These are phyloP conservation scores for Chascanopsetta lugubris DNA, from an alignment of 2,113 vertebrate genomes.

Conservation along the genomic window DNA sequence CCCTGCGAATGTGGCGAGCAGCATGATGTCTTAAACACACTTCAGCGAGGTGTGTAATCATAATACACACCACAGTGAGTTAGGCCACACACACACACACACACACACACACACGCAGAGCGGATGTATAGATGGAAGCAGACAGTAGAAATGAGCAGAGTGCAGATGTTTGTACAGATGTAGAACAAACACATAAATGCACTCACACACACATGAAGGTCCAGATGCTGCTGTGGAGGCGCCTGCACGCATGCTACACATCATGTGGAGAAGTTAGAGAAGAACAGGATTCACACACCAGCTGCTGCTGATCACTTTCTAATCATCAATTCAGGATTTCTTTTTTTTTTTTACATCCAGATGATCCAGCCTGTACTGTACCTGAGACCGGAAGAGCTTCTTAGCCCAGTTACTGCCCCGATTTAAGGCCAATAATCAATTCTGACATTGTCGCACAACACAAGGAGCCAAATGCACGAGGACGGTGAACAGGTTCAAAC, in stretches of 20 bases:
- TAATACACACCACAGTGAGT: conserved; percentile 45
- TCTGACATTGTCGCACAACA: too few relatives aligned
- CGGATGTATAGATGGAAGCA: background rate
- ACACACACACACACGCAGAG: conserved; percentile 18
- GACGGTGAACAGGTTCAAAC: too few relatives aligned
- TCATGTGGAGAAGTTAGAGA: background rate
- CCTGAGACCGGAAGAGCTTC: too few relatives aligned
- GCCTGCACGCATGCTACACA: background rate
- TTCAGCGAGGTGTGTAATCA: conserved; percentile 31
- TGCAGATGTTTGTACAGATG: background rate
- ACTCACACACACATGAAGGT: background rate
- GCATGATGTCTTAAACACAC: conserved; percentile 54
- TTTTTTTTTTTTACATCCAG: too few relatives aligned
- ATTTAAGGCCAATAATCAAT: too few relatives aligned
- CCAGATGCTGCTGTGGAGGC: background rate
- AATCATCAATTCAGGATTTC: too few relatives aligned
- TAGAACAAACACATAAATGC: background rate
- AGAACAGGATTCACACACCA: background rate
- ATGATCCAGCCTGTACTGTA: too few relatives aligned
- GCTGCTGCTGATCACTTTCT: too few relatives aligned
- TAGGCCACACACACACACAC: conserved; percentile 33
- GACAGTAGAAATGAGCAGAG: background rate
- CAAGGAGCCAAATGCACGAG: too few relatives aligned
- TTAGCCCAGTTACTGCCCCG: too few relatives aligned
- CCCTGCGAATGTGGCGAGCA: conserved; percentile 46